A percentile compares a stretch with the other conserved stretches of the same genome.
phyloP scores from a whole-genome alignment of 1,140 invertebrate species.

The Drosophila ercepeae region DNA sequence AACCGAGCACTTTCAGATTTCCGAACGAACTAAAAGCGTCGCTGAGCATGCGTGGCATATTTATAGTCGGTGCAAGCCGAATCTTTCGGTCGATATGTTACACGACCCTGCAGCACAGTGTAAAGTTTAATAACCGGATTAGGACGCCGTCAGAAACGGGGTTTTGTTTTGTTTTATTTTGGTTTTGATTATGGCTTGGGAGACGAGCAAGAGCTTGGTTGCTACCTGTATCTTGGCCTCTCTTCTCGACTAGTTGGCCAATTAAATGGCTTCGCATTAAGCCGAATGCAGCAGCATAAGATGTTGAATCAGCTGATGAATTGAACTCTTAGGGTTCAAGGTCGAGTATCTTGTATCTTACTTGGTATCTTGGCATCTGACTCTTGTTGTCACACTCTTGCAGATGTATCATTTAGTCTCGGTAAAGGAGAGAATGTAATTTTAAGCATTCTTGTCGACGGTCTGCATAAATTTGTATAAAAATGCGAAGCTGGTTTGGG shows the following conservation, averaged over 20 bases:
- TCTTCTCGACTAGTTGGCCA: slow-evolving; percentile 14
- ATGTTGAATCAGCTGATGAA: slow-evolving; percentile 37
- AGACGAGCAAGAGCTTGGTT: slow-evolving; percentile 25
- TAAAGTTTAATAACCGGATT: slow-evolving; percentile 81
- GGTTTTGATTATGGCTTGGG: slow-evolving; percentile 8
- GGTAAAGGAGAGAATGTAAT: slow-evolving; percentile 43
- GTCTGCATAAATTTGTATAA: slow-evolving; percentile 49
- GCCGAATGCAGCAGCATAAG: slow-evolving; percentile 28
- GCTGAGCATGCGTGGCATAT: slow-evolving; percentile 58
- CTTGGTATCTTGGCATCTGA: slow-evolving; percentile 21
- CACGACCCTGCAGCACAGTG: slow-evolving; percentile 49
- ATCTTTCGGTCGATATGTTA: slow-evolving; percentile 33
- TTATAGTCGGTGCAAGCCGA: slow-evolving; percentile 51
- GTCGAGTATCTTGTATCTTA: slow-evolving; percentile 15
- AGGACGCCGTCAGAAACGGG: slow-evolving; percentile 44
- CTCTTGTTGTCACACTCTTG: slow-evolving; percentile 29
- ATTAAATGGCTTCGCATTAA: slow-evolving; percentile 25
- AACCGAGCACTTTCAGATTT: slow-evolving; percentile 45
- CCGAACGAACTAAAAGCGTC: slow-evolving; percentile 69
- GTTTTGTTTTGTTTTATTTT: slow-evolving; percentile 28
- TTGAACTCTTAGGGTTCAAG: slow-evolving; percentile 52
- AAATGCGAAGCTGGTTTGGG: slow-evolving; percentile 26
- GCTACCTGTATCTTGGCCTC: slow-evolving; percentile 3
- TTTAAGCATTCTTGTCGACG: slow-evolving; percentile 30
- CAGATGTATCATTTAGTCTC: slow-evolving; percentile 9